Evolutionary conservation across 2,888 invertebrate species (phyloP).

Genomic region (Leptinotarsa juncta): DNA sequence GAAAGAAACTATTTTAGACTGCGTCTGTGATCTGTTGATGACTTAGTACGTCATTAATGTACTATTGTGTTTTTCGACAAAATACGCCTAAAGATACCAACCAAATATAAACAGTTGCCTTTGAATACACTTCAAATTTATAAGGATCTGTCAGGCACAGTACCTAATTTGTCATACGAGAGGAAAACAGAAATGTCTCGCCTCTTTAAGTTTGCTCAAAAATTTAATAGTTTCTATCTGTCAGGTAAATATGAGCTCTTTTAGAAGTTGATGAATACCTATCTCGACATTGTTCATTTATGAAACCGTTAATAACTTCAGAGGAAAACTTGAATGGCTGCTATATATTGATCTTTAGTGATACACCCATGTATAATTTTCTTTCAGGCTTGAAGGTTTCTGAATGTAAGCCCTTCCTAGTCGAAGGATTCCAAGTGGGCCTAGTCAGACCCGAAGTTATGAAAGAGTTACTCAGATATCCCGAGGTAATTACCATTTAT

Average conservation of each 20-base stretch:
- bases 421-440: slow-evolving; percentile 91
- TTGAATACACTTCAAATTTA: background rate
- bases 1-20: too few species aligned
- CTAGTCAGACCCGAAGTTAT: slow-evolving; percentile 86
- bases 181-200: slow-evolving; percentile 68
- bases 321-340: slow-evolving; percentile 33
- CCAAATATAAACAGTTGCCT: background rate
- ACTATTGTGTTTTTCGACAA: background rate
- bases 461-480: slow-evolving; percentile 82
- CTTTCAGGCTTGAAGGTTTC: slow-evolving; percentile 78
- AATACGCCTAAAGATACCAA: slow-evolving; percentile 8
- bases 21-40: background rate
- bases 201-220: slow-evolving; percentile 83
- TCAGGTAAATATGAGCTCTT: slow-evolving; percentile 72
- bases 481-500: slow-evolving; percentile 72
- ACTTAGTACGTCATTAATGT: background rate
- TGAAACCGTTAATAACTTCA: slow-evolving; percentile 34
- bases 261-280: slow-evolving; percentile 21
- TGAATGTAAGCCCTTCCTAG: slow-evolving; percentile 87
- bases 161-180: slow-evolving; percentile 3
- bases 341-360: slow-evolving; percentile 50
- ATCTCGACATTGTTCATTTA: slow-evolving; percentile 38
- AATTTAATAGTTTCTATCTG: slow-evolving; percentile 91
- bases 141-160: background rate
- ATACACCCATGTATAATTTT: slow-evolving; percentile 47